Conservation (phyloP, 2,888 invertebrate genomes). For the Myathropa florea region DNA sequence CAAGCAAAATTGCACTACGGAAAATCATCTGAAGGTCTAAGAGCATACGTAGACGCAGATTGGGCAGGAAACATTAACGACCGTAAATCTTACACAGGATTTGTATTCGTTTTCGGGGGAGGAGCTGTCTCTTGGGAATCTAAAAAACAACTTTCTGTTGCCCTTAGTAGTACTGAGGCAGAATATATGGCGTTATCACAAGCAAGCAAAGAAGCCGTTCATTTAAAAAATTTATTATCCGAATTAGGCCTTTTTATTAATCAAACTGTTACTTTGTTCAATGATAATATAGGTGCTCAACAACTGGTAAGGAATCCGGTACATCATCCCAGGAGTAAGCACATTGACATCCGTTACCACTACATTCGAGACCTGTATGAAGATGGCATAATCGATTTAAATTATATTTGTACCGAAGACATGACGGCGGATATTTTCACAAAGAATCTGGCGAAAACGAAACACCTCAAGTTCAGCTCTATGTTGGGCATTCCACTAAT, state of each 20-base stretch:
- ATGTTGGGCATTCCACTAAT: no score
- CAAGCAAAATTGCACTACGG: background rate
- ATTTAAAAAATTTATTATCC: slow-evolving; percentile 3
- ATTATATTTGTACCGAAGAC: slow-evolving; percentile 19
- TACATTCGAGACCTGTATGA: slow-evolving; percentile 42
- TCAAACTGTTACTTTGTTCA: slow-evolving; percentile 10
- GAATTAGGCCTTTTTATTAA: slow-evolving; percentile 26
- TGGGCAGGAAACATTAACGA: slow-evolving; percentile 30
- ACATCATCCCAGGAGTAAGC: slow-evolving; percentile 35
- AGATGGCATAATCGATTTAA: slow-evolving; percentile 8
- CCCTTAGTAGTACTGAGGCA: no score
- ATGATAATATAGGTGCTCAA: slow-evolving; percentile 39
- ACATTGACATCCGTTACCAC: slow-evolving; percentile 29
- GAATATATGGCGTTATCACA: slow-evolving; percentile 56
- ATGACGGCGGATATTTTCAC: slow-evolving; percentile 38
- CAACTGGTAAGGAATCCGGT: slow-evolving; percentile 31
- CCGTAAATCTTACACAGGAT: slow-evolving; percentile 48
- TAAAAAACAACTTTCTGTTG: slow-evolving; percentile 15
- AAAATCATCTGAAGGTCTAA: background rate
- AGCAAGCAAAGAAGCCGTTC: slow-evolving; percentile 24
- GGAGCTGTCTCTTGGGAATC: slow-evolving; percentile 21
- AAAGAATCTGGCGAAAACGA: slow-evolving; percentile 26
- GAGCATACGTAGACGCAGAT: slow-evolving; percentile 23
- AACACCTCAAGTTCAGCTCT: no score
- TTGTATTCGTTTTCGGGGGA: slow-evolving; percentile 40